These are phyloP conservation scores for Sesamia inferens DNA, from an alignment of 2,888 invertebrate species.

Conservation along the genomic window DNA sequence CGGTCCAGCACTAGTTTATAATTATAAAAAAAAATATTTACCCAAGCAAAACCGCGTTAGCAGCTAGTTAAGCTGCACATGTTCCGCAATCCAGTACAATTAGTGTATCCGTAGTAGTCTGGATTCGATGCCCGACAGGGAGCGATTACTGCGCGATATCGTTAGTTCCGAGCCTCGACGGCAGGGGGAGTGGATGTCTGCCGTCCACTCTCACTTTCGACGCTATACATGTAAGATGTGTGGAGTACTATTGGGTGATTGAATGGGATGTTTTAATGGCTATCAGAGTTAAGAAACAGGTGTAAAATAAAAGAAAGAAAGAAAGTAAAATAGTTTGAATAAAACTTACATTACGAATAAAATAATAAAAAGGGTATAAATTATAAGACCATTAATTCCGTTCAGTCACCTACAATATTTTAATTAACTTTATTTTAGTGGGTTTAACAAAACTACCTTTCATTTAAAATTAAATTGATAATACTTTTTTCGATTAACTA, in stretches of 20 bases:
- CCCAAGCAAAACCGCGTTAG: not conserved
- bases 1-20: too few species aligned
- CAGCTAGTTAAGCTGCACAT: conserved; percentile 13
- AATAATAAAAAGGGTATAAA: too few species aligned
- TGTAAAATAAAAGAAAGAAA: too few species aligned
- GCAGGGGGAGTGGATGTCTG: conserved; percentile 28
- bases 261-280: not conserved
- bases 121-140: conserved; percentile 25
- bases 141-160: conserved; percentile 34
- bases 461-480: too few species aligned
- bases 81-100: conserved; percentile 38
- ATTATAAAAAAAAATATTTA: too few species aligned
- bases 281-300: not conserved
- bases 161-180: conserved; percentile 21
- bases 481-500: too few species aligned
- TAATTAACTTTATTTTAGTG: too few species aligned
- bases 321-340: too few species aligned
- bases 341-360: too few species aligned
- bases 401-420: too few species aligned
- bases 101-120: conserved; percentile 17
- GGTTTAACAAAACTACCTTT: too few species aligned
- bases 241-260: conserved; percentile 4
- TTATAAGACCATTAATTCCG: too few species aligned
- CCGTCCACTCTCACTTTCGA: conserved; percentile 33
- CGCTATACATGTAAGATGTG: not conserved